phyloP scores from a whole-genome alignment of 2,113 vertebrate species.

The Colius striatus region DNA sequence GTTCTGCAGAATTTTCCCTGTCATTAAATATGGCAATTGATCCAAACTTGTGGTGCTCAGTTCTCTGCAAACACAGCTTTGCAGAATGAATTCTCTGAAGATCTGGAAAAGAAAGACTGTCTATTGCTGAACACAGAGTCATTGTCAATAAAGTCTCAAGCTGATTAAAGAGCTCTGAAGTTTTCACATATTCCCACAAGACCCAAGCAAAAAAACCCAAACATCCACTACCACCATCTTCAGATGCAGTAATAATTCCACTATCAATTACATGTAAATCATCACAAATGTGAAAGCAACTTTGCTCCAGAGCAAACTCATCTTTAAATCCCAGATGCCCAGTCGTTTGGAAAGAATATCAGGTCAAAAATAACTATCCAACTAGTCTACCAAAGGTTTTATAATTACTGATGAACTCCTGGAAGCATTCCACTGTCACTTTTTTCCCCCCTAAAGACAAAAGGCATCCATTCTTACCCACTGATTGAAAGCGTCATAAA shows the following conservation, averaged over 20 bases:
- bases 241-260: background rate
- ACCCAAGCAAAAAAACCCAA: background rate
- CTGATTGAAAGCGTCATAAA: constrained; percentile 88
- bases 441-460: background rate
- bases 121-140: background rate
- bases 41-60: background rate
- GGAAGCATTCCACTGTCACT: background rate
- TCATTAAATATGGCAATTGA: background rate
- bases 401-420: background rate
- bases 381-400: background rate
- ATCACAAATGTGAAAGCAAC: background rate
- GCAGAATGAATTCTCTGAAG: background rate
- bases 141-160: background rate
- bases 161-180: background rate
- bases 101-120: background rate
- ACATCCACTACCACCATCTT: background rate
- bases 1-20: background rate
- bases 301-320: background rate
- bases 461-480: constrained; percentile 82
- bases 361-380: background rate
- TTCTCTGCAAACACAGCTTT: background rate
- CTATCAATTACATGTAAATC: background rate
- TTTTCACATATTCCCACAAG: background rate
- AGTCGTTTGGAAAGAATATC: background rate
- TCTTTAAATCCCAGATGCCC: background rate